These are phyloP conservation scores for Nemapogon koenigi DNA, from an alignment of 2,888 invertebrate species.

Conservation along the genomic window DNA sequence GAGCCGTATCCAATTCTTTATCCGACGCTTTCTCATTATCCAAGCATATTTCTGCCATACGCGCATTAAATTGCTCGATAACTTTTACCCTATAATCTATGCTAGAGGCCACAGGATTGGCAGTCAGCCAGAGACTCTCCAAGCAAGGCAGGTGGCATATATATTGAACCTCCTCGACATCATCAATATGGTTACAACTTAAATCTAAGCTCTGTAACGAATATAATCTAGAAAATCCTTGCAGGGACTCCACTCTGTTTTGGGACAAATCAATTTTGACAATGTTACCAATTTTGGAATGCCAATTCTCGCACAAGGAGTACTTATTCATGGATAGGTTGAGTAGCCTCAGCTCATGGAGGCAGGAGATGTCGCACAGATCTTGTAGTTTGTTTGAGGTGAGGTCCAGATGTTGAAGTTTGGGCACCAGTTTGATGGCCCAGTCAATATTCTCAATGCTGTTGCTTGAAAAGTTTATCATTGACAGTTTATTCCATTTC, in stretches of 20 bases:
- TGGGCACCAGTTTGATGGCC: conserved; percentile 78
- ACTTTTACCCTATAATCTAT: conserved; percentile 92
- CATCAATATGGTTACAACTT: conserved; percentile 82
- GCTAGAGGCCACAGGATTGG: conserved; percentile 85
- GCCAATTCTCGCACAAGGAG: conserved; percentile 74
- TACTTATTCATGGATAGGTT: conserved; percentile 84
- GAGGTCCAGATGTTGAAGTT: conserved; percentile 72
- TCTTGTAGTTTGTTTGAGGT: conserved; percentile 80
- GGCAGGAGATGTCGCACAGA: conserved; percentile 77
- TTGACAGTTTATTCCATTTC: conserved; percentile 73
- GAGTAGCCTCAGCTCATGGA: conserved; percentile 78
- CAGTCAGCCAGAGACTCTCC: conserved; percentile 84
- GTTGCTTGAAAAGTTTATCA: conserved; percentile 81
- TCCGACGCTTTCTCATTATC: conserved; percentile 89
- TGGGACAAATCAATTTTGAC: conserved; percentile 84
- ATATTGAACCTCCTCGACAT: conserved; percentile 81
- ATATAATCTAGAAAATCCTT: conserved; percentile 82
- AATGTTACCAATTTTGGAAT: conserved; percentile 87
- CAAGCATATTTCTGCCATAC: conserved; percentile 83
- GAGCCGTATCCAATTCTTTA: conserved; percentile 90
- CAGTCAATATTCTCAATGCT: conserved; percentile 79
- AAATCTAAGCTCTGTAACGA: conserved; percentile 87
- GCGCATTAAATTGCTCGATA: conserved; percentile 83
- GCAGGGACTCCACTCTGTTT: conserved; percentile 76
- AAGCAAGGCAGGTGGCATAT: conserved; percentile 85